Evolutionary conservation across 64 coral and sea anemone genomes (phyloP), one percentile per base, ranked within the genome.

Genomic region (Actinia equina): DNA sequence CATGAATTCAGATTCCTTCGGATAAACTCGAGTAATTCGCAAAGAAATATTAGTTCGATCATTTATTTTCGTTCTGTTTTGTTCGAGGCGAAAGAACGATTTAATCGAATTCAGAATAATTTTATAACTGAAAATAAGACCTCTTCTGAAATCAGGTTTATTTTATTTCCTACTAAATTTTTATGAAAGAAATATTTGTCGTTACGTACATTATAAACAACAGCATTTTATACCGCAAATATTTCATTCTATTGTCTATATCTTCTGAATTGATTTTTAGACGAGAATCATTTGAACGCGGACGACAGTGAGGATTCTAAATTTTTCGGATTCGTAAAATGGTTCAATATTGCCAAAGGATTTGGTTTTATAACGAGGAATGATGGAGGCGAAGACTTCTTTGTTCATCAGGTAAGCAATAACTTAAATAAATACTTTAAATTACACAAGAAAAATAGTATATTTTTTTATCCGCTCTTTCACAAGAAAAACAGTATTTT

Each of bases 301-400:
- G 76, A 57, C 23, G 43, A 52, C 44, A 89, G 56, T 18, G n/a
- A 86, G 7, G 27, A 27, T 22, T 20, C 54, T n/a, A 57, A 85
- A 59, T 49, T 91, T 54, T 79, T 87, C 4, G 94, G 94, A 5
- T 96, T 88, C 5, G 94, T 96, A 12, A 96, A 96, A 81, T 96
- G 94, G 94, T 96, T 96, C 69, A 96, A 96, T 59, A 61, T 96
- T 18, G 88, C 87, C 19, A 96, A 96, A 96, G 94, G 94, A 49
- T 96, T 96, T 26, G 94, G 94, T 16, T 96, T 96, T 57, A 93
- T 96, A 45, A 90, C 94, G 2, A 87, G 84, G 46, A 91, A 96
- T n/a, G 94, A 96, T 62, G 86, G 71, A 2, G 65, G 83, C 16
- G 94, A 88, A 67, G 94, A 96, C 17, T 56, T 96, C 26, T 96